Percentiles rank a stretch among this genome's conserved stretches.
Evolutionary conservation across 2,113 vertebrate genomes (phyloP).

Genomic region (Daphoenositta chrysoptera): DNA sequence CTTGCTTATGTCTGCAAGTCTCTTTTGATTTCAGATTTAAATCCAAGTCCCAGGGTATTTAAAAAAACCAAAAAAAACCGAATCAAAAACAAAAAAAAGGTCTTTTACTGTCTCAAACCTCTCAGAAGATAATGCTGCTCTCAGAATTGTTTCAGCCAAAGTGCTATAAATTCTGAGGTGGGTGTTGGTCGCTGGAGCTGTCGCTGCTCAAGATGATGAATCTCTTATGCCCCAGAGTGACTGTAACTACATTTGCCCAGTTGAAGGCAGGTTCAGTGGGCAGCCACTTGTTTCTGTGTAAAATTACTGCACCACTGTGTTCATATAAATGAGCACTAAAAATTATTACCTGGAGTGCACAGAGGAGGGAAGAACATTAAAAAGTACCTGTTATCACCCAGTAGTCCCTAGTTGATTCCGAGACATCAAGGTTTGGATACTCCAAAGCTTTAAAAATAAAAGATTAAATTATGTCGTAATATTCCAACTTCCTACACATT

Average conservation of each 20-base stretch:
- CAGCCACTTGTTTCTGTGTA: not conserved
- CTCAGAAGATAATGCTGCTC: not conserved
- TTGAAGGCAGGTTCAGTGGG: not conserved
- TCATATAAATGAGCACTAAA: not conserved
- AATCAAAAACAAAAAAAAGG: accelerated
- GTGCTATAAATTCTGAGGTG: not conserved
- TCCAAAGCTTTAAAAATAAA: slow-evolving; percentile 84
- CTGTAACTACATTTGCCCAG: not conserved
- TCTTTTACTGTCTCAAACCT: not conserved
- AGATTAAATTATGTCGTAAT: not conserved
- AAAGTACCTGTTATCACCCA: slow-evolving; percentile 96
- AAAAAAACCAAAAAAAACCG: too few relatives aligned
- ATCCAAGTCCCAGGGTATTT: not conserved
- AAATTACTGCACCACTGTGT: not conserved
- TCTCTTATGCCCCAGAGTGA: not conserved
- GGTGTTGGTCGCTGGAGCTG: accelerated
- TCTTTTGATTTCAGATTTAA: not conserved
- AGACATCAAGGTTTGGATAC: slow-evolving; percentile 95
- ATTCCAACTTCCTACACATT: not conserved
- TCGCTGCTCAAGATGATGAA: not conserved
- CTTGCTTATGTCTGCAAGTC: not conserved
- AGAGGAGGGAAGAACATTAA: not conserved
- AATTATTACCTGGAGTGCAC: not conserved
- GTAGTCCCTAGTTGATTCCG: slow-evolving; percentile 88
- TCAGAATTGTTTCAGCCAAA: not conserved